Evolutionary conservation across 2,113 vertebrate genomes (phyloP), one percentile per base, ranked within the genome.

Genomic region (Dicrurus megarhynchus): DNA sequence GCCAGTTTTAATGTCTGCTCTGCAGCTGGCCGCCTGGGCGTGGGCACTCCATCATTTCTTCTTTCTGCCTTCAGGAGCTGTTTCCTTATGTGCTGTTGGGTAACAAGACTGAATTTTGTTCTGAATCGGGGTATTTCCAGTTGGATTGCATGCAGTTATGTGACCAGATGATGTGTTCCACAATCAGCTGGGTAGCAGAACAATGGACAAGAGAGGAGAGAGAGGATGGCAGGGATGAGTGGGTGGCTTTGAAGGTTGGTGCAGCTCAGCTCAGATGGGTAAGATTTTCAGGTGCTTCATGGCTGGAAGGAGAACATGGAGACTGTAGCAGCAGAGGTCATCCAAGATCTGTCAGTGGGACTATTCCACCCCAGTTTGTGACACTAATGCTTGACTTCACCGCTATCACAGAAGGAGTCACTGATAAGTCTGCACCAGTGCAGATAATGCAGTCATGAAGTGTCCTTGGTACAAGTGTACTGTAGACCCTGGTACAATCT

Each of bases 341-440:
- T 26, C n/a, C 2, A 5, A 56, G 41, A 22, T 0, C 2, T 73
- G 33, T 39, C 27, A 42, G 6, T 32, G 32, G 11, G 27, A 70
- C 9, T 24, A 9, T 77, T 50, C 26, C 16, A 59, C 6, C 42
- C 33, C 32, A 47, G 52, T 35, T 90, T 52, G 35, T 75, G 83
- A 30, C 3, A 3, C 18, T 42, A 46, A 27, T 0, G 1, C 42
- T 73, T 32, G 17, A 15, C 68, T 71, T 55, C 17, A 60, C 39
- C 0, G 0, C 11, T 65, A 0, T 13, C 1, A 0, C 41, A 46
- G 61, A 7, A 56, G 68, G 41, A 52, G 49, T 46, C 69, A 49
- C 65, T 41, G 59, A 27, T 53, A 26, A 0, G 0, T 55, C 13
- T 50, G 67, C 24, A 53, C 16, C 3, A 1, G 33, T 59, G 42